Conservation (phyloP, 2,888 invertebrate genomes). For the Gerris lacustris region DNA sequence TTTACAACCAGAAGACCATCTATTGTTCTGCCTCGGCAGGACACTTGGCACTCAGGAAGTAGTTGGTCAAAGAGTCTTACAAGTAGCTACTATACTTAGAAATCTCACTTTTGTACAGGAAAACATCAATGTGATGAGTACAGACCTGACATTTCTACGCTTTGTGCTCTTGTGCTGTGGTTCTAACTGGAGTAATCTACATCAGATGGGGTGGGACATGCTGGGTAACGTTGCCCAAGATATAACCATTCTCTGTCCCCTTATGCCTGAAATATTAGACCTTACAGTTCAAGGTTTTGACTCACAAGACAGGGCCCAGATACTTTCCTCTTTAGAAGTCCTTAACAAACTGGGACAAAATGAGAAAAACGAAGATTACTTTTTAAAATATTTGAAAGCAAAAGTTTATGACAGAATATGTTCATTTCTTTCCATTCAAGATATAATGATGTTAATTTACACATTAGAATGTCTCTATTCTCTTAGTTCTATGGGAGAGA, state of each 20-base stretch:
- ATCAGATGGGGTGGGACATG: constrained; percentile 84
- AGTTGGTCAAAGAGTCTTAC: constrained; percentile 72
- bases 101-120: constrained; percentile 91
- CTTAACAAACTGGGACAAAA: constrained; percentile 82
- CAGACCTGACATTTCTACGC: constrained; percentile 68
- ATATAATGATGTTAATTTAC: constrained; percentile 90
- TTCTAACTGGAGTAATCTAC: constrained; percentile 72
- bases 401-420: constrained; percentile 60
- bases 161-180: constrained; percentile 80
- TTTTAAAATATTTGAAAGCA: constrained; percentile 49
- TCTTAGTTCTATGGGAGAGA: constrained; percentile 79
- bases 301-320: constrained; percentile 61
- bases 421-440: constrained; percentile 73
- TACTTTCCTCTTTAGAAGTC: constrained; percentile 81
- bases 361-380: constrained; percentile 72
- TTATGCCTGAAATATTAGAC: constrained; percentile 55
- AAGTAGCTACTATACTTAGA: constrained; percentile 68
- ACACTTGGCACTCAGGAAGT: constrained; percentile 70
- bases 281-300: constrained; percentile 64
- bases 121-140: constrained; percentile 66
- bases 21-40: constrained; percentile 61
- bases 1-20: constrained; percentile 48
- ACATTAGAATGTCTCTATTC: constrained; percentile 93
- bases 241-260: constrained; percentile 59
- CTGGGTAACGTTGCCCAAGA: constrained; percentile 82